Conservation (phyloP, 2,888 invertebrate genomes). For the Germaria angustata region DNA sequence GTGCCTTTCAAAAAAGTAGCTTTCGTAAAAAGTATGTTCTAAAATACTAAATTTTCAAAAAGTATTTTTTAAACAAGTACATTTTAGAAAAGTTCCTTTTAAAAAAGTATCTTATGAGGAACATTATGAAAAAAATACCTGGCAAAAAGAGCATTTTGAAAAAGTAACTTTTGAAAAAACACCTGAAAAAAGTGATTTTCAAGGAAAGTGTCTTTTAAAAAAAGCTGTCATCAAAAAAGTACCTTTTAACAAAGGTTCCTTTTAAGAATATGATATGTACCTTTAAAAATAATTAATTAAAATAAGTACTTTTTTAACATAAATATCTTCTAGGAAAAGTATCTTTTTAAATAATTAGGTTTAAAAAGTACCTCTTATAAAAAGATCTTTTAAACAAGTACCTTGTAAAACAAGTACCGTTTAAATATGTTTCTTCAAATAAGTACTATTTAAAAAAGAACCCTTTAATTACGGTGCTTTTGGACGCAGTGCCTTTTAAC, state of each 20-base stretch:
- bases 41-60: background rate
- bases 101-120: background rate
- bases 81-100: background rate
- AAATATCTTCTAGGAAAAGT: background rate
- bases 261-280: background rate
- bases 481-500: too few relatives aligned
- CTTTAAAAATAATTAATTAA: background rate
- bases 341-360: too few relatives aligned
- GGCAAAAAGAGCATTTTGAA: background rate
- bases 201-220: too few relatives aligned
- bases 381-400: background rate
- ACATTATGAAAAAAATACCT: background rate
- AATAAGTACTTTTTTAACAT: background rate
- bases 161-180: too few relatives aligned
- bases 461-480: too few relatives aligned
- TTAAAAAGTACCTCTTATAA: too few relatives aligned
- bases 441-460: background rate
- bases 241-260: background rate
- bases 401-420: background rate
- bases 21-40: background rate
- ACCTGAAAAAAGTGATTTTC: too few relatives aligned
- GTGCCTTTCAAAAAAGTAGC: background rate
- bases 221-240: background rate
- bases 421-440: background rate
- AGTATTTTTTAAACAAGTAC: background rate